phyloP scores from a whole-genome alignment of 2,113 vertebrate genomes.

The Xiphias gladius region DNA sequence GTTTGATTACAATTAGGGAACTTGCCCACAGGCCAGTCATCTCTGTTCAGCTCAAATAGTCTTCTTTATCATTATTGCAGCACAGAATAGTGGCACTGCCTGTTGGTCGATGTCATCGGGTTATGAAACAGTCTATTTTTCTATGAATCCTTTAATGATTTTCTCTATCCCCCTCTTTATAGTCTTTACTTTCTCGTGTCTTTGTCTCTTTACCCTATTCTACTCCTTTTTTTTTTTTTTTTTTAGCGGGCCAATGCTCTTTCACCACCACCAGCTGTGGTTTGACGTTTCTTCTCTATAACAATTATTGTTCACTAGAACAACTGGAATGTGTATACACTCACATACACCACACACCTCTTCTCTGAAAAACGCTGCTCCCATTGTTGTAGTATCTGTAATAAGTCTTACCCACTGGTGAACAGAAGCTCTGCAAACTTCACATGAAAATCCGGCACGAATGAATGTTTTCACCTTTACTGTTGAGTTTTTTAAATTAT shows the following conservation, averaged over 20 bases:
- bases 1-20: slow-evolving; percentile 49
- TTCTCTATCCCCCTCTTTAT: background rate
- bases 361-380: slow-evolving; percentile 4
- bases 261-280: background rate
- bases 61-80: slow-evolving; percentile 15
- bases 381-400: background rate
- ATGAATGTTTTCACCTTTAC: background rate
- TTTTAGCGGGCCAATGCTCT: background rate
- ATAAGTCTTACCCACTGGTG: background rate
- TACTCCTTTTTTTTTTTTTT: background rate
- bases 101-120: slow-evolving; percentile 29
- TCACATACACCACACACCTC: background rate
- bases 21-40: slow-evolving; percentile 19
- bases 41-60: slow-evolving; percentile 20
- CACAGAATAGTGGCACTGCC: background rate
- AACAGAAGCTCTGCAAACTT: background rate
- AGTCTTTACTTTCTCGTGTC: background rate
- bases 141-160: background rate
- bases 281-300: background rate
- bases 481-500: too few relatives aligned
- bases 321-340: background rate
- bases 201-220: background rate
- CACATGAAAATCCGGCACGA: background rate
- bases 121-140: slow-evolving; percentile 1
- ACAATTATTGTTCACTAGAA: background rate